These are phyloP conservation scores for Muscidifurax raptorellus DNA, from an alignment of 1,140 invertebrate species.

Conservation along the genomic window DNA sequence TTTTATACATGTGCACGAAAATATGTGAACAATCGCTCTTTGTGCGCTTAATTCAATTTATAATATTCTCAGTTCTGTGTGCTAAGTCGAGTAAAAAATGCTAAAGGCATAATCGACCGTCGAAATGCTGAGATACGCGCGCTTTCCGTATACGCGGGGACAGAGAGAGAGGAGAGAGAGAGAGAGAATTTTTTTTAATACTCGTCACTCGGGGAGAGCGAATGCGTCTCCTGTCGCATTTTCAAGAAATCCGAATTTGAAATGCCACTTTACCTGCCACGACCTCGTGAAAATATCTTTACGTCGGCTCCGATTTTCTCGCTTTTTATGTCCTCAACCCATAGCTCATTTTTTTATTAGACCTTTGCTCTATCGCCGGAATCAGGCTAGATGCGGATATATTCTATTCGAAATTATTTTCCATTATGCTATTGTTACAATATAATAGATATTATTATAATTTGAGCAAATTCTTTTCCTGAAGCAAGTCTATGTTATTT, in stretches of 20 bases:
- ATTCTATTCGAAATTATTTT: background rate
- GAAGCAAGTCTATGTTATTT: too few relatives aligned
- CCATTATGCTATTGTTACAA: too few relatives aligned
- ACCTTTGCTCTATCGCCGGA: background rate
- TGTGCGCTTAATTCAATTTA: background rate
- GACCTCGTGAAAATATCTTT: slow-evolving; percentile 44
- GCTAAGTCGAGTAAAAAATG: background rate
- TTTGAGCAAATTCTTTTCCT: too few relatives aligned
- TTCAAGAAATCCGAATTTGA: slow-evolving; percentile 45
- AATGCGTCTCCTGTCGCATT: slow-evolving; percentile 33
- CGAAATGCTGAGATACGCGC: slow-evolving; percentile 17
- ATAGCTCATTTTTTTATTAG: background rate
- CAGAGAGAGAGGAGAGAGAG: background rate
- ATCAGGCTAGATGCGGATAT: background rate
- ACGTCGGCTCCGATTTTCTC: slow-evolving; percentile 38
- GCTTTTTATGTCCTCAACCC: slow-evolving; percentile 11
- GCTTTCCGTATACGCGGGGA: too few relatives aligned
- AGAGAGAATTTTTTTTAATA: slow-evolving; percentile 39
- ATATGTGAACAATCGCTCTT: background rate
- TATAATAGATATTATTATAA: too few relatives aligned
- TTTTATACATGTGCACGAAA: background rate
- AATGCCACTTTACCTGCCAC: slow-evolving; percentile 48
- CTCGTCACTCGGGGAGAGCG: slow-evolving; percentile 33
- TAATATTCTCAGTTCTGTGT: background rate
- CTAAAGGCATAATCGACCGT: slow-evolving; percentile 23